Conservation (phyloP, 2,113 vertebrate genomes). For the Perca flavescens region DNA sequence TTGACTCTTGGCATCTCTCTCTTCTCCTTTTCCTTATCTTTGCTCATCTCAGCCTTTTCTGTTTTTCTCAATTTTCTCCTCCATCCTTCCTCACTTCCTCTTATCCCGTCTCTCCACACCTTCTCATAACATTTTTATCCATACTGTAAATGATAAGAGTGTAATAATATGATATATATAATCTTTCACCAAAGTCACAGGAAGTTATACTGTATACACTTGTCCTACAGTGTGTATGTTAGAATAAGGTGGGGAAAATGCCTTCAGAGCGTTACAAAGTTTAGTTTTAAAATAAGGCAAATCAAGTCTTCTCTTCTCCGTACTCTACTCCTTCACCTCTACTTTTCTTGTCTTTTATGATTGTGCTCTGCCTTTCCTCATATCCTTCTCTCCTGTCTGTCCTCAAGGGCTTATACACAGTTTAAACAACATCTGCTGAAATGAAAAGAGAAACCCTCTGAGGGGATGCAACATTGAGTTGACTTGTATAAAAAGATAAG, state of each 20-base stretch:
- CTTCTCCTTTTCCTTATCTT: not conserved
- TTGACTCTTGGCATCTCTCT: not conserved
- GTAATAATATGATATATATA: not conserved
- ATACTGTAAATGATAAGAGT: not conserved
- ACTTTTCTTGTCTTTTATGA: slow-evolving; percentile 10
- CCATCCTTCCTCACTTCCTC: not conserved
- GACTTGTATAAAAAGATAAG: slow-evolving; percentile 39
- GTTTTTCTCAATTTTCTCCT: slow-evolving; percentile 5
- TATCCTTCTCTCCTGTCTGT: slow-evolving; percentile 22
- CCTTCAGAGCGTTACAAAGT: not conserved
- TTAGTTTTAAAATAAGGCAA: not conserved
- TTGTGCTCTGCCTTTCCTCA: not conserved
- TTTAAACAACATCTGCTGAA: slow-evolving; percentile 68
- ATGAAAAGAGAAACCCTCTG: slow-evolving; percentile 43
- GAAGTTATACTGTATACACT: slow-evolving; percentile 4
- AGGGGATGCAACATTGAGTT: slow-evolving; percentile 34
- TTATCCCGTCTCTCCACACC: not conserved
- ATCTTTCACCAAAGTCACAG: not conserved
- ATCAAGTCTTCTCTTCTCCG: not conserved
- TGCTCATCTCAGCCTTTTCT: not conserved
- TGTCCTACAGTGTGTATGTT: not conserved
- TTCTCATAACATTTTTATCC: not conserved
- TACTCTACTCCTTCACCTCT: not conserved
- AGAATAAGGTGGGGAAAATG: slow-evolving; percentile 3
- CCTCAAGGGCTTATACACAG: slow-evolving; percentile 39